Evolutionary conservation across 2,797 vertebrate species (phyloP).

Genomic region (Danio albolineatus): DNA sequence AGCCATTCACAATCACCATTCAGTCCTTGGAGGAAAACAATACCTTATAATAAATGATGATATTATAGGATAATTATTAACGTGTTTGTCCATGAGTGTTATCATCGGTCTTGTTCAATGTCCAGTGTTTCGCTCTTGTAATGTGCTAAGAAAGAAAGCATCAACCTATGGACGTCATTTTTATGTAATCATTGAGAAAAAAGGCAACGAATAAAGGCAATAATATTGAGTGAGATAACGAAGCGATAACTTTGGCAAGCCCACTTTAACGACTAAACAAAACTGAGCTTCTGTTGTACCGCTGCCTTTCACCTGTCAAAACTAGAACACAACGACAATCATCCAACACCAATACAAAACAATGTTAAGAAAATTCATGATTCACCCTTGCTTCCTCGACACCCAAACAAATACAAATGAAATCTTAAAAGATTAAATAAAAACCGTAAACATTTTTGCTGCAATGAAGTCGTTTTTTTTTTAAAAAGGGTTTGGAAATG

Average conservation of each 20-base stretch:
- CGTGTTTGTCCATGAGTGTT: conserved; percentile 19
- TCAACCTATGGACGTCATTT: conserved; percentile 23
- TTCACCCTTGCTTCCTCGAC: background rate
- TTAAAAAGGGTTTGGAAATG: conserved; percentile 46
- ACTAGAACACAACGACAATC: conserved; percentile 22
- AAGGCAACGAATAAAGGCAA: conserved; percentile 18
- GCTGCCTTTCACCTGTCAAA: conserved; percentile 29
- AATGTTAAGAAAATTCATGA: conserved; percentile 14
- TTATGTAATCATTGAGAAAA: conserved; percentile 50
- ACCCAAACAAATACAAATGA: conserved; percentile 20
- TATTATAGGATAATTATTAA: conserved; percentile 40
- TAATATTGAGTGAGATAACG: conserved; percentile 27
- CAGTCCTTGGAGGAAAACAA: background rate
- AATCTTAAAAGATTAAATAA: conserved; percentile 42
- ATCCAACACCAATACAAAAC: conserved; percentile 35
- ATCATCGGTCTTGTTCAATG: conserved; percentile 39
- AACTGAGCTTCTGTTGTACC: conserved; percentile 24
- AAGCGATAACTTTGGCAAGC: conserved; percentile 24
- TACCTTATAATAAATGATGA: background rate
- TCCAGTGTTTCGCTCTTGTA: background rate
- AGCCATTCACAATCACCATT: background rate
- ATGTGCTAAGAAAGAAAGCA: conserved; percentile 12
- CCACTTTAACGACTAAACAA: conserved; percentile 21
- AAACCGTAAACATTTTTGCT: conserved; percentile 65
- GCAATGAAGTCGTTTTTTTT: conserved; percentile 44